Conservation (phyloP, 2,797 vertebrate species). For the Scleropages formosus region DNA sequence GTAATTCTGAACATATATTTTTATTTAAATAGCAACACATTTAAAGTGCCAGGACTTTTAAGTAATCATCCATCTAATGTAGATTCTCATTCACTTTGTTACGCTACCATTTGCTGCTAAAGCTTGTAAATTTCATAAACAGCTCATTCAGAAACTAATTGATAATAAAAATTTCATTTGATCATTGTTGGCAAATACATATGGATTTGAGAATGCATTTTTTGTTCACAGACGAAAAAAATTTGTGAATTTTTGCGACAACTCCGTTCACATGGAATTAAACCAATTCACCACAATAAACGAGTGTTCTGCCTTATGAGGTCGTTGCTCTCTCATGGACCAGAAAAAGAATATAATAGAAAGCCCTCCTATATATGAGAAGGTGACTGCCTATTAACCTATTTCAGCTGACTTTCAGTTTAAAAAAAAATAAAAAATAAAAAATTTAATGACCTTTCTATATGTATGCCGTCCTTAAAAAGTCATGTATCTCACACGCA, state of each 20-base stretch:
- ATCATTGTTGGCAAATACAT: background rate
- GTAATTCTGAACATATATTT: conserved; percentile 7
- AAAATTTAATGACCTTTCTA: background rate
- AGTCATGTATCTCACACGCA: background rate
- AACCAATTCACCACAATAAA: background rate
- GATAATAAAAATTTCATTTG: background rate
- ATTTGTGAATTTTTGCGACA: background rate
- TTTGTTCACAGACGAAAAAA: background rate
- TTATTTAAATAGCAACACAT: conserved; percentile 5
- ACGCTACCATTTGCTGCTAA: conserved; percentile 9
- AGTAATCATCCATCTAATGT: background rate
- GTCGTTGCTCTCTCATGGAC: background rate
- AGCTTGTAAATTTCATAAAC: background rate
- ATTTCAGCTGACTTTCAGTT: background rate
- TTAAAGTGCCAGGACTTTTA: background rate
- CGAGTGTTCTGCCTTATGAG: background rate
- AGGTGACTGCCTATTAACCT: background rate
- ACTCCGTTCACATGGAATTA: background rate
- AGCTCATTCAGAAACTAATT: background rate
- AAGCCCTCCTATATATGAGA: background rate
- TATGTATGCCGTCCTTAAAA: conserved; percentile 1
- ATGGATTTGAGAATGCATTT: background rate
- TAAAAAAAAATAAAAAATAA: conserved; percentile 1
- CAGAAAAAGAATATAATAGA: background rate
- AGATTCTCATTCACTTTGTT: conserved; percentile 5